A percentile compares a stretch with the other conserved stretches of the same genome.
Evolutionary conservation across 1,140 invertebrate genomes (phyloP).

Genomic region (Drosophila elegans): DNA sequence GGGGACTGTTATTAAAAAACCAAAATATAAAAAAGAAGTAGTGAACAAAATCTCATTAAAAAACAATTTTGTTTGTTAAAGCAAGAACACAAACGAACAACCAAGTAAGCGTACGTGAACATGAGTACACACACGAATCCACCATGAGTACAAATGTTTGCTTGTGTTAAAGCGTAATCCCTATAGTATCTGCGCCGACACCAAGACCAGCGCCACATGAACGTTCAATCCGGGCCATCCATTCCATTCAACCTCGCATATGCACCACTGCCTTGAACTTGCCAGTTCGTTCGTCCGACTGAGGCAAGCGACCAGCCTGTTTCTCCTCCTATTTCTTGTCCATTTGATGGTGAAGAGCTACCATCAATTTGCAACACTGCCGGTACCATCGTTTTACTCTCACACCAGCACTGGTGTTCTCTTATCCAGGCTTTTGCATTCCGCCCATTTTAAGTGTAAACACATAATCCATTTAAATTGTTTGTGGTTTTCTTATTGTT

Average conservation of each 20-base stretch:
- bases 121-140: too few species aligned
- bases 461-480: slow-evolving; percentile 81
- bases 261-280: slow-evolving; percentile 65
- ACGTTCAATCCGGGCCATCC: slow-evolving; percentile 20
- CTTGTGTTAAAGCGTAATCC: slow-evolving; percentile 53
- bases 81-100: too few species aligned
- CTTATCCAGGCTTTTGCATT: slow-evolving; percentile 12
- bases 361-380: slow-evolving; percentile 30
- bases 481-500: slow-evolving; percentile 78
- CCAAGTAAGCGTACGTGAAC: too few species aligned
- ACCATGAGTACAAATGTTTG: slow-evolving; percentile 33
- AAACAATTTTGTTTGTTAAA: too few species aligned
- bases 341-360: slow-evolving; percentile 41
- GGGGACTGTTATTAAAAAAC: too few species aligned
- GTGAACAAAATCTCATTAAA: too few species aligned
- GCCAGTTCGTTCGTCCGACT: slow-evolving; percentile 56
- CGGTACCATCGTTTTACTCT: slow-evolving; percentile 19
- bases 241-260: slow-evolving; percentile 10
- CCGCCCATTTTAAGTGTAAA: slow-evolving; percentile 69
- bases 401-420: slow-evolving; percentile 3
- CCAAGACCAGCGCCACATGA: slow-evolving; percentile 26
- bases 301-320: slow-evolving; percentile 41
- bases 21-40: too few species aligned
- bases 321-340: slow-evolving; percentile 32
- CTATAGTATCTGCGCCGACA: slow-evolving; percentile 42